phyloP scores from a whole-genome alignment of 2,888 invertebrate genomes.

The Rhogogaster chlorosoma region DNA sequence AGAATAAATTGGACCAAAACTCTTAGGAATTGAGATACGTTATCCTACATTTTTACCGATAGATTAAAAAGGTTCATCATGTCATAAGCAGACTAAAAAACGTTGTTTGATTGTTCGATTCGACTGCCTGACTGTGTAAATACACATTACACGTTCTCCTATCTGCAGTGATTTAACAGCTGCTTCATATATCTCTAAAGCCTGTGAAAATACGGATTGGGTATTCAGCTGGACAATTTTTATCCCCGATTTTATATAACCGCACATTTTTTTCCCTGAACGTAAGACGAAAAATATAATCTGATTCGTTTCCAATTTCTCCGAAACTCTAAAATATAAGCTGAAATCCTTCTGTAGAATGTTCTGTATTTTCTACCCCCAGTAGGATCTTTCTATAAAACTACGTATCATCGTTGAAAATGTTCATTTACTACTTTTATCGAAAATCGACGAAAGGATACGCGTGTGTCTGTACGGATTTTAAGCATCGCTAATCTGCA shows the following conservation, averaged over 20 bases:
- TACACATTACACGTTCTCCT: not conserved
- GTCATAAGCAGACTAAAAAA: not conserved
- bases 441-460: not conserved
- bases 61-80: constrained; percentile 28
- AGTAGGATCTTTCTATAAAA: not conserved
- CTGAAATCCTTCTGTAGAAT: not conserved
- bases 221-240: not conserved
- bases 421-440: not conserved
- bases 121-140: not conserved
- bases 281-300: not conserved
- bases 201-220: not conserved
- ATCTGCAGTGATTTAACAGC: constrained; percentile 9
- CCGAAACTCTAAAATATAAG: not conserved
- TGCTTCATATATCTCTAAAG: not conserved
- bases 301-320: not conserved
- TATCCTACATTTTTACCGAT: not conserved
- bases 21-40: not conserved
- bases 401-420: not conserved
- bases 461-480: not conserved
- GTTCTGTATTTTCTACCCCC: not conserved
- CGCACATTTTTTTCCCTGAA: not conserved
- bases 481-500: not conserved
- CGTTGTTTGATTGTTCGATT: not conserved
- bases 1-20: not conserved
- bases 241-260: not conserved